These are phyloP conservation scores for Callaeas wilsoni DNA, from an alignment of 2,113 vertebrate species.

Conservation along the genomic window DNA sequence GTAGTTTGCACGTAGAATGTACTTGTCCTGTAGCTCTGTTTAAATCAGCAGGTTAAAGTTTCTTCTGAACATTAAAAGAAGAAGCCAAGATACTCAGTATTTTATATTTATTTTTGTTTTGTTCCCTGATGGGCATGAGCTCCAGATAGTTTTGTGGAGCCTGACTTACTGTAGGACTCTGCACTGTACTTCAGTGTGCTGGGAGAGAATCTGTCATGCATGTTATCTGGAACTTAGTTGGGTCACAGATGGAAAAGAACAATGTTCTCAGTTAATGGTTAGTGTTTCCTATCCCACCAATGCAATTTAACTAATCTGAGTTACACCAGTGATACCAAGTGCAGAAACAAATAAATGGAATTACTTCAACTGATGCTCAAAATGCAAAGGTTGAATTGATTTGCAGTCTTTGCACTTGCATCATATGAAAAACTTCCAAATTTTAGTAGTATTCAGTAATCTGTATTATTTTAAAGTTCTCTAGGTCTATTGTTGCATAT, in stretches of 20 bases:
- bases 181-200: not conserved
- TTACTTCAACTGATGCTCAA: not conserved
- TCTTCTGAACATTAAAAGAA: not conserved
- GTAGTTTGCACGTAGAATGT: not conserved
- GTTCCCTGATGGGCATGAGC: not conserved
- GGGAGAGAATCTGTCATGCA: not conserved
- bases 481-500: not conserved
- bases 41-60: not conserved
- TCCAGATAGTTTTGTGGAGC: not conserved
- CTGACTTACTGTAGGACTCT: rapidly evolving
- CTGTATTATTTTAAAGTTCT: not conserved
- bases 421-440: not conserved
- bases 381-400: not conserved
- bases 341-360: not conserved
- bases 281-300: not conserved
- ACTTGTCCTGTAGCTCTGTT: not conserved
- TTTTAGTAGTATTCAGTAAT: not conserved
- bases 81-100: not conserved
- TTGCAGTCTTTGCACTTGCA: not conserved
- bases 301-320: not conserved
- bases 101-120: not conserved
- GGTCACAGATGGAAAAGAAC: not conserved
- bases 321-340: not conserved
- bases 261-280: not conserved
- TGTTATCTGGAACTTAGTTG: not conserved